Conservation (phyloP, 1,140 invertebrate genomes). For the Cydia strobilella region DNA sequence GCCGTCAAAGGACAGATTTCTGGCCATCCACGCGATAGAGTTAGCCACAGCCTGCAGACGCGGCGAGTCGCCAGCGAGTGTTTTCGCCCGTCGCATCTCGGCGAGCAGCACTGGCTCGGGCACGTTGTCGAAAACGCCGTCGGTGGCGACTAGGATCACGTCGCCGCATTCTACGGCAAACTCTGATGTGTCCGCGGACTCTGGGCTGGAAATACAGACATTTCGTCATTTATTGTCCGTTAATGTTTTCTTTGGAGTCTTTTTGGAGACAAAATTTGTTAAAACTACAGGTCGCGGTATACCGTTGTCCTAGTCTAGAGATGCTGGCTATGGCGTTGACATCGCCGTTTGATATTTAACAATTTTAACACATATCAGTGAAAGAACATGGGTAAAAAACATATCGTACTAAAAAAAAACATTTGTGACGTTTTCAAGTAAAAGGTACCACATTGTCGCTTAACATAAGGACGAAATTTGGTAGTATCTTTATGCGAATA, state of each 20-base stretch:
- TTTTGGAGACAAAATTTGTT: not conserved
- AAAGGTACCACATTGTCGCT: too few species aligned
- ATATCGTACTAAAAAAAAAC: too few species aligned
- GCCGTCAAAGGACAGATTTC: slow-evolving; percentile 95
- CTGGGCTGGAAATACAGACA: slow-evolving; percentile 83
- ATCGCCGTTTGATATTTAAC: too few species aligned
- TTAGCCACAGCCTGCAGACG: slow-evolving; percentile 95
- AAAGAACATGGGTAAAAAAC: too few species aligned
- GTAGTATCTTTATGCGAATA: too few species aligned
- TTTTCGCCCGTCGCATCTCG: slow-evolving; percentile 84
- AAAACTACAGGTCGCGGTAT: too few species aligned
- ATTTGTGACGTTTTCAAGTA: too few species aligned
- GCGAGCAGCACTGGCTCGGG: slow-evolving; percentile 93
- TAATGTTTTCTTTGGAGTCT: too few species aligned
- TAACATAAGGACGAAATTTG: too few species aligned
- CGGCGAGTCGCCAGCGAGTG: slow-evolving; percentile 81
- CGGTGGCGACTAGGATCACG: slow-evolving; percentile 96
- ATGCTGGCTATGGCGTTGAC: too few species aligned
- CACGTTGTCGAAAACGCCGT: slow-evolving; percentile 99
- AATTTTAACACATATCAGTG: too few species aligned
- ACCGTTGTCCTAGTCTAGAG: too few species aligned
- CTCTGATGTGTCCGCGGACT: slow-evolving; percentile 93
- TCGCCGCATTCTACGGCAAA: slow-evolving; percentile 97
- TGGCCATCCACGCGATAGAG: slow-evolving; percentile 96
- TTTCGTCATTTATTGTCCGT: not conserved